Percentiles rank a stretch among this genome's conserved stretches.
Evolutionary conservation across 2,113 vertebrate genomes (phyloP).

Genomic region (Mustelus asterias): DNA sequence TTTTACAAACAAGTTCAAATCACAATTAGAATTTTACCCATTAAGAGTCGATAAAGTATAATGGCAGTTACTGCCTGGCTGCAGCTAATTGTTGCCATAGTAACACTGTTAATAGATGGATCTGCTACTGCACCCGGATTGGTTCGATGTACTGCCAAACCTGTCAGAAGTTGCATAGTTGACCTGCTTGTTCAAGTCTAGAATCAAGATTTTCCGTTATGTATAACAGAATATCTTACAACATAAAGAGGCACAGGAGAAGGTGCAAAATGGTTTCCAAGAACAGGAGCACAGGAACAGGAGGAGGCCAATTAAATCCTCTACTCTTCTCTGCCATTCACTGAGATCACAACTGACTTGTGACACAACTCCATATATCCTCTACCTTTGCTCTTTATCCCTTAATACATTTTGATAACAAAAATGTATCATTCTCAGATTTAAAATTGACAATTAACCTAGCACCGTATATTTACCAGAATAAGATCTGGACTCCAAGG

Average conservation of each 20-base stretch:
- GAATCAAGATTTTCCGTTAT: not conserved
- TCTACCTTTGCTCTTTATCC: not conserved
- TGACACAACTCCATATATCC: not conserved
- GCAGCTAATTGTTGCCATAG: conserved; percentile 19
- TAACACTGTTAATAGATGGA: conserved; percentile 15
- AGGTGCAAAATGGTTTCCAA: not conserved
- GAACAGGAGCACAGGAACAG: not conserved
- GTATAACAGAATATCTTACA: not conserved
- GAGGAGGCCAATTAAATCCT: not conserved
- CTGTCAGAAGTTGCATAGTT: not conserved
- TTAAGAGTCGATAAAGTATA: not conserved
- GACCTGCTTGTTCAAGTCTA: not conserved
- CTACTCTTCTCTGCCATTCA: not conserved
- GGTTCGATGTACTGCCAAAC: not conserved
- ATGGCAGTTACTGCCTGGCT: not conserved
- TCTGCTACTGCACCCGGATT: not conserved
- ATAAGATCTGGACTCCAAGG: too few species aligned
- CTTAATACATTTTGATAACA: not conserved
- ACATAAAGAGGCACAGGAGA: not conserved
- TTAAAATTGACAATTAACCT: not conserved
- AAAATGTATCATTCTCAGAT: not conserved
- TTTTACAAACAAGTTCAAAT: not conserved
- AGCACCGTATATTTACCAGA: not conserved
- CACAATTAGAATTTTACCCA: not conserved
- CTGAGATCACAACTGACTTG: not conserved